Evolutionary conservation across 2,113 vertebrate species (phyloP).

Genomic region (Poecile atricapillus): DNA sequence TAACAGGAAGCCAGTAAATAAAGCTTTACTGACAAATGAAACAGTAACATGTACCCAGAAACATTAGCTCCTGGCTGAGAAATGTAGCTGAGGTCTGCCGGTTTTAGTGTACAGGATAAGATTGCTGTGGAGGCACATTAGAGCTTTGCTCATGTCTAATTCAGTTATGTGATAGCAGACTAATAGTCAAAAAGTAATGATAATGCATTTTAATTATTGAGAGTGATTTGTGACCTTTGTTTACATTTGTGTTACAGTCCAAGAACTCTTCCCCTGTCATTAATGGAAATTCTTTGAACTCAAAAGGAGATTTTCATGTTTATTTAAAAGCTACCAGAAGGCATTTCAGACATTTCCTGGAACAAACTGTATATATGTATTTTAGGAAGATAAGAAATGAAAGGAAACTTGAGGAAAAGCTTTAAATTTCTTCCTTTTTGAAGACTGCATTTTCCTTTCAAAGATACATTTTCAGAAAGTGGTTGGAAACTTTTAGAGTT

Average conservation of each 20-base stretch:
- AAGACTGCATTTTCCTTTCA: background rate
- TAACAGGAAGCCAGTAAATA: constrained; percentile 73
- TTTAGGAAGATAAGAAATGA: constrained; percentile 58
- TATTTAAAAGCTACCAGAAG: constrained; percentile 78
- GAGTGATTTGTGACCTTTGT: constrained; percentile 4
- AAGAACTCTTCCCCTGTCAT: background rate
- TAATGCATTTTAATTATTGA: background rate
- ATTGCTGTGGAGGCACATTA: background rate
- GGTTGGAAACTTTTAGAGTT: background rate
- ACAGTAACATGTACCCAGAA: constrained; percentile 12
- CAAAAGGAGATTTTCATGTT: constrained; percentile 59
- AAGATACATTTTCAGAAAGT: background rate
- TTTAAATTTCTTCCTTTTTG: constrained; percentile 17
- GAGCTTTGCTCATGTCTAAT: background rate
- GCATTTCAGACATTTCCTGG: constrained; percentile 79
- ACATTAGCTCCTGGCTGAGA: constrained; percentile 10
- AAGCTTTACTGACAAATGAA: constrained; percentile 67
- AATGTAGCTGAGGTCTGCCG: background rate
- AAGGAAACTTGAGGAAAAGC: constrained; percentile 33
- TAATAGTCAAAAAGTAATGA: background rate
- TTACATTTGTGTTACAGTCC: background rate
- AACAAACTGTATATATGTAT: constrained; percentile 59
- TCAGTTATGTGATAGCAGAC: background rate
- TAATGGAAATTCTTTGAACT: constrained; percentile 50
- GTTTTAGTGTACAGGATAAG: background rate